A percentile compares a stretch with the other conserved stretches of the same genome.
These are phyloP conservation scores for Micromys minutus DNA, from an alignment of 2,113 vertebrate genomes.

Conservation along the genomic window DNA sequence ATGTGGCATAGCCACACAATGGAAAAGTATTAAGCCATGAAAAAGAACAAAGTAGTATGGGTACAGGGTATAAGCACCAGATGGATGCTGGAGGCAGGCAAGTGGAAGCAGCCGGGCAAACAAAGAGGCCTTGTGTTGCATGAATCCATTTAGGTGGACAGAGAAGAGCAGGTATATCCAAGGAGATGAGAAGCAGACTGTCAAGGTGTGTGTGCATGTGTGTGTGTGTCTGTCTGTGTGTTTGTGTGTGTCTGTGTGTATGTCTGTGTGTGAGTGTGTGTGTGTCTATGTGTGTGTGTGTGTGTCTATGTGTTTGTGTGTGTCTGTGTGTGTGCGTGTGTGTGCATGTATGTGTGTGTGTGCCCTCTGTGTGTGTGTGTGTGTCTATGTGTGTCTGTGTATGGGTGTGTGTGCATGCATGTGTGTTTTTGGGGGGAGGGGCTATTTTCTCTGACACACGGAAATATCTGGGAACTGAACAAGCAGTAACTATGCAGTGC, in stretches of 20 bases:
- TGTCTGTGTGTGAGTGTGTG: too few relatives aligned
- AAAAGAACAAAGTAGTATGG: not conserved
- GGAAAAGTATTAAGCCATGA: not conserved
- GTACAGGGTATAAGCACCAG: accelerated
- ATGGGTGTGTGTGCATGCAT: too few relatives aligned
- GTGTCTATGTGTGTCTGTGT: too few relatives aligned
- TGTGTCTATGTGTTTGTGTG: too few relatives aligned
- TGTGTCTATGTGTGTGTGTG: too few relatives aligned
- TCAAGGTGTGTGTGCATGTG: too few relatives aligned
- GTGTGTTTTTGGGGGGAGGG: accelerated
- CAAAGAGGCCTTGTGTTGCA: accelerated
- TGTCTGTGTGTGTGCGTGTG: too few relatives aligned
- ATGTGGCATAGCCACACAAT: accelerated
- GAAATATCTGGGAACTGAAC: not conserved
- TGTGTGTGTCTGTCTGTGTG: too few relatives aligned
- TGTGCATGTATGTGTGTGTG: too few relatives aligned
- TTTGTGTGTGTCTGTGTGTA: too few relatives aligned
- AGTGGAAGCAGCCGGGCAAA: not conserved
- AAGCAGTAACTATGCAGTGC: accelerated
- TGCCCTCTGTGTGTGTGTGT: too few relatives aligned
- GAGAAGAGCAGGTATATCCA: not conserved
- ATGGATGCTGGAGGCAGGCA: not conserved
- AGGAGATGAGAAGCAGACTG: not conserved
- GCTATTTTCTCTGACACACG: accelerated
- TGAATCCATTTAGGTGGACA: not conserved